Conservation (phyloP, 1,140 invertebrate genomes). For the Ceratitis capitata region DNA sequence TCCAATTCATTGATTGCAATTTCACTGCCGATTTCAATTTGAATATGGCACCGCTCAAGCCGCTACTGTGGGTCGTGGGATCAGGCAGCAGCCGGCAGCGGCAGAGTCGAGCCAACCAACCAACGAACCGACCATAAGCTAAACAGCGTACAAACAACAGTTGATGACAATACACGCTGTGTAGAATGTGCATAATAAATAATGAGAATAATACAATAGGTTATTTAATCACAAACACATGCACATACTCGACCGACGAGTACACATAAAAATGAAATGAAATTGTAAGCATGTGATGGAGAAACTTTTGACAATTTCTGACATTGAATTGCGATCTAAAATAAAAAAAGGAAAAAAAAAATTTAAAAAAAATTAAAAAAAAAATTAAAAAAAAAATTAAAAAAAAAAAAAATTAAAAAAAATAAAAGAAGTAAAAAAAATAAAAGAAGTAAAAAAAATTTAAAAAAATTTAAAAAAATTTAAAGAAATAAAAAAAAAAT, state of each 20-base stretch:
- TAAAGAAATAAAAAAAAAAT: too few species aligned
- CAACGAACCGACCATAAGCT: neutral
- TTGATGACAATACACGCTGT: neutral
- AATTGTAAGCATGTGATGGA: neutral
- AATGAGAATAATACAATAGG: conserved; percentile 26
- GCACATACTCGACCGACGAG: neutral
- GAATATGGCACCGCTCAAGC: conserved; percentile 1
- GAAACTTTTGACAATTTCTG: conserved; percentile 2
- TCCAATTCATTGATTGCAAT: conserved; percentile 33
- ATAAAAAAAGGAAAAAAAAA: too few species aligned
- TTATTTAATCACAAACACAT: neutral
- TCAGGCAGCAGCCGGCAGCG: too few species aligned
- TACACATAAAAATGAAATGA: neutral
- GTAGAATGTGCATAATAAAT: neutral
- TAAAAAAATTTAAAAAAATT: too few species aligned
- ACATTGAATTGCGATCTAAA: too few species aligned
- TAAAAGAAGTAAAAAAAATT: too few species aligned
- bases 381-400: too few species aligned
- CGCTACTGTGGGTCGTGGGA: neutral
- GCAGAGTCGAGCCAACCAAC: neutral
- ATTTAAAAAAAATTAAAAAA: too few species aligned
- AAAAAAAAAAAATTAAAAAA: too few species aligned
- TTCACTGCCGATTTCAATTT: conserved; percentile 35
- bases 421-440: too few species aligned
- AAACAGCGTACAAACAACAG: neutral